phyloP scores from a whole-genome alignment of 2,888 invertebrate genomes.

The Tipula lateralis region DNA sequence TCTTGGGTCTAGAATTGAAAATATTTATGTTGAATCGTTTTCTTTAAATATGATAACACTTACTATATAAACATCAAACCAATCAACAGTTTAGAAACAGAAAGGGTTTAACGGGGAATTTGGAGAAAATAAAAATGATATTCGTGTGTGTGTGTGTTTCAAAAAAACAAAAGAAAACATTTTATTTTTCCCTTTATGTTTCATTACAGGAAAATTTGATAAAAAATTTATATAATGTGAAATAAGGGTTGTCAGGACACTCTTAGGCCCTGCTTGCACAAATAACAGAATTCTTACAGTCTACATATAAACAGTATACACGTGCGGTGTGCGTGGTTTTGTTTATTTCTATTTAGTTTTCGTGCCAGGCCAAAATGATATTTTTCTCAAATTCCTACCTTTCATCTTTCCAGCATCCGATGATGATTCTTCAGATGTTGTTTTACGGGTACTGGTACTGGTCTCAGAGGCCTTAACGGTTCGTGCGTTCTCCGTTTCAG shows the following conservation, averaged over 20 bases:
- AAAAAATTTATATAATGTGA: neutral
- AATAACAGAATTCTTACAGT: neutral
- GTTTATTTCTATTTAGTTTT: conserved; percentile 48
- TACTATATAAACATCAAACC: neutral
- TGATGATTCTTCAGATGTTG: conserved; percentile 40
- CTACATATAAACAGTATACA: neutral
- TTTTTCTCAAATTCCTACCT: conserved; percentile 63
- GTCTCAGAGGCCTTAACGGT: conserved; percentile 34
- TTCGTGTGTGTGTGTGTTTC: neutral
- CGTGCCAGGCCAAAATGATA: conserved; percentile 69
- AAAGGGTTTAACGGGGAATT: neutral
- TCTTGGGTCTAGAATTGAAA: neutral
- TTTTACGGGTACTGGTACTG: conserved; percentile 29
- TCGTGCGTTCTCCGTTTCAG: conserved; percentile 33
- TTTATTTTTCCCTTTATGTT: conserved; percentile 5
- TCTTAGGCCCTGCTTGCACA: neutral
- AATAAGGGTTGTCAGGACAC: neutral
- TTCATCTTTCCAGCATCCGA: conserved; percentile 55
- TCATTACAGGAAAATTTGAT: neutral
- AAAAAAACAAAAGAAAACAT: conserved; percentile 8
- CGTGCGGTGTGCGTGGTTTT: neutral
- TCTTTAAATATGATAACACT: neutral
- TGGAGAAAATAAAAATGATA: conserved; percentile 14
- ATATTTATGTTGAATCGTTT: neutral
- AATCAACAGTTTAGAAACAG: neutral